Evolutionary conservation across 2,888 invertebrate genomes (phyloP).

Genomic region (Synanthedon vespiformis): DNA sequence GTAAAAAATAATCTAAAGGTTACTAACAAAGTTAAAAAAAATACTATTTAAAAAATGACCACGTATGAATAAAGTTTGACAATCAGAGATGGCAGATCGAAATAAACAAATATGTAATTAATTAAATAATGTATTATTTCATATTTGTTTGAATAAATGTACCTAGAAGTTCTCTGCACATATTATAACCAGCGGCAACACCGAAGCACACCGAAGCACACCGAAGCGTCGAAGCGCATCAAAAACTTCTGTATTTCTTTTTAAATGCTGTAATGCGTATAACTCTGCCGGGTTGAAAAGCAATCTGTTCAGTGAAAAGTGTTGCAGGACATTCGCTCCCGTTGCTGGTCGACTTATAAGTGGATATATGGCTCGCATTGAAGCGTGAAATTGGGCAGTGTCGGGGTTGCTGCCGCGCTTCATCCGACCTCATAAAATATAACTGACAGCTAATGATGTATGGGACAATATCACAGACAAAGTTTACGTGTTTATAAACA

Average conservation of each 20-base stretch:
- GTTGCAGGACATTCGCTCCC: not conserved
- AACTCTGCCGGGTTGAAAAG: not conserved
- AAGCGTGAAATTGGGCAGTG: slow-evolving; percentile 27
- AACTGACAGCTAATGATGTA: slow-evolving; percentile 28
- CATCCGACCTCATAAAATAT: slow-evolving; percentile 24
- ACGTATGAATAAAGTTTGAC: too few relatives aligned
- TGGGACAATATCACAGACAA: slow-evolving; percentile 13
- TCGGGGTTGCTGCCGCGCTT: slow-evolving; percentile 9
- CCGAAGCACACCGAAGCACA: too few relatives aligned
- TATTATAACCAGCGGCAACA: too few relatives aligned
- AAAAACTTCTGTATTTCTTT: not conserved
- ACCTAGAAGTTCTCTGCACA: too few relatives aligned
- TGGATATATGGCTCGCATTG: slow-evolving; percentile 16
- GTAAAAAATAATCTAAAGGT: too few relatives aligned
- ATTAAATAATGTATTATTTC: too few relatives aligned
- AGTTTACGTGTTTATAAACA: not conserved
- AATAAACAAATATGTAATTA: too few relatives aligned
- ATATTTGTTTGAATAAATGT: too few relatives aligned
- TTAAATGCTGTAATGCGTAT: not conserved
- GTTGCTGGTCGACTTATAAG: slow-evolving; percentile 6
- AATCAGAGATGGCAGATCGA: too few relatives aligned
- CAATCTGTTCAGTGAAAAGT: not conserved
- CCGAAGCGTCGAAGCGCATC: too few relatives aligned
- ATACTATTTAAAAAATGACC: too few relatives aligned
- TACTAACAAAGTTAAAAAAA: too few relatives aligned